Conservation (phyloP, 2,797 vertebrate species). For the Neostethus bicornis region DNA sequence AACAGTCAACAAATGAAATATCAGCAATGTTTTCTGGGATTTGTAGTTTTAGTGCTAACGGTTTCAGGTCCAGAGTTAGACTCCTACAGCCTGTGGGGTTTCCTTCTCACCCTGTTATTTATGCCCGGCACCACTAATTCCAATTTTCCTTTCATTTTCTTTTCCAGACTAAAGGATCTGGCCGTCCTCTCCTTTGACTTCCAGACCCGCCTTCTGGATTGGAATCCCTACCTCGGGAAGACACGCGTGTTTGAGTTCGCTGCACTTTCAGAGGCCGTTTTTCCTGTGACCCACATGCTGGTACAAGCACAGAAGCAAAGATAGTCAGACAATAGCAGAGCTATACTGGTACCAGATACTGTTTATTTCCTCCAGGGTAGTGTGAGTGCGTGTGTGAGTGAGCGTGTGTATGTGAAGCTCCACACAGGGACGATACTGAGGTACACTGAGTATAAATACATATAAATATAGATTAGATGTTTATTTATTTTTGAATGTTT, state of each 20-base stretch:
- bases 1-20: no score
- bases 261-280: constrained; percentile 58
- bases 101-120: no score
- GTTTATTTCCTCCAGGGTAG: constrained; percentile 60
- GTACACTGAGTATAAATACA: constrained; percentile 65
- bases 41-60: no score
- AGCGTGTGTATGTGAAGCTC: constrained; percentile 38
- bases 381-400: constrained; percentile 32
- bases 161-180: constrained; percentile 68
- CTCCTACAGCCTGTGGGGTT: no score
- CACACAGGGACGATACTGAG: constrained; percentile 56
- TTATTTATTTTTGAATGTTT: constrained; percentile 79
- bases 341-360: constrained; percentile 53
- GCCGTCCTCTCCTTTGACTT: constrained; percentile 36
- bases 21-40: no score
- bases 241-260: constrained; percentile 46
- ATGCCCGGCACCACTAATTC: constrained; percentile 19
- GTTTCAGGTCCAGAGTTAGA: no score
- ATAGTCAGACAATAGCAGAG: constrained; percentile 50
- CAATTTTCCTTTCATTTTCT: constrained; percentile 29
- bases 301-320: constrained; percentile 60
- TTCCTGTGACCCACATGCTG: constrained; percentile 58
- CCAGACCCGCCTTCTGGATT: constrained; percentile 60
- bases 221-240: constrained; percentile 28
- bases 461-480: constrained; percentile 65